Percentiles rank a stretch among this genome's conserved stretches.
Conservation (phyloP, 2,113 vertebrate species). For the Alligator sinensis region DNA sequence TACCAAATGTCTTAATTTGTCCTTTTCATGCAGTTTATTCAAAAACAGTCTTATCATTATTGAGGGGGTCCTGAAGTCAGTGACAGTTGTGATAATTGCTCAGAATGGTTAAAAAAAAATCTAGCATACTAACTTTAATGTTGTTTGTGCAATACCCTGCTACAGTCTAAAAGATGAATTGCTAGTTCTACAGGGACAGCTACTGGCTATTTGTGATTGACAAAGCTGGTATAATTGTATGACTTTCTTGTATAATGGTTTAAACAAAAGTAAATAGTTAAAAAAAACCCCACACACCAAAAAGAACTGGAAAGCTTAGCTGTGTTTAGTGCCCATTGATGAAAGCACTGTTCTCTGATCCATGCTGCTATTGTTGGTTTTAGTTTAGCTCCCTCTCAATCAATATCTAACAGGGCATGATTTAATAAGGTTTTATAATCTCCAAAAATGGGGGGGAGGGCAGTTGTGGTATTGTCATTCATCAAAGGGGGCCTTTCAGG, state of each 20-base stretch:
- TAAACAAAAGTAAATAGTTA: constrained; percentile 69
- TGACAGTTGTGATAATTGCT: constrained; percentile 61
- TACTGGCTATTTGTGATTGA: constrained; percentile 37
- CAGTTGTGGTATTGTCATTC: constrained; percentile 86
- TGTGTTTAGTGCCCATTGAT: constrained; percentile 72
- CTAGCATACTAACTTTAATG: constrained; percentile 50
- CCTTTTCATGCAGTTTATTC: constrained; percentile 53
- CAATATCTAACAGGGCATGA: constrained; percentile 90
- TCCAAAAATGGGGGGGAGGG: constrained; percentile 82
- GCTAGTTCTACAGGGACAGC: not conserved
- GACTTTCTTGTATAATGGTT: constrained; percentile 59
- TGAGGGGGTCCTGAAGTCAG: constrained; percentile 42
- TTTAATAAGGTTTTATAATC: constrained; percentile 96
- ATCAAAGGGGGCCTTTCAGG: constrained; percentile 89
- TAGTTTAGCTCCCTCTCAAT: constrained; percentile 91
- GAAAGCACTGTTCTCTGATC: constrained; percentile 77
- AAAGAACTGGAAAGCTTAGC: constrained; percentile 59
- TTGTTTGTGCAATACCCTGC: constrained; percentile 51
- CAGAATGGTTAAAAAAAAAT: constrained; percentile 19
- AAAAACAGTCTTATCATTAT: constrained; percentile 56
- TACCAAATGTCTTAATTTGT: constrained; percentile 61
- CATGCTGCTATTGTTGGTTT: constrained; percentile 90
- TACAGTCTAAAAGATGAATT: constrained; percentile 56
- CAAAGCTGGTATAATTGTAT: constrained; percentile 65
- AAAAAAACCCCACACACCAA: not conserved